Conservation (phyloP, 2,888 invertebrate genomes). For the Dolomedes plantarius region DNA sequence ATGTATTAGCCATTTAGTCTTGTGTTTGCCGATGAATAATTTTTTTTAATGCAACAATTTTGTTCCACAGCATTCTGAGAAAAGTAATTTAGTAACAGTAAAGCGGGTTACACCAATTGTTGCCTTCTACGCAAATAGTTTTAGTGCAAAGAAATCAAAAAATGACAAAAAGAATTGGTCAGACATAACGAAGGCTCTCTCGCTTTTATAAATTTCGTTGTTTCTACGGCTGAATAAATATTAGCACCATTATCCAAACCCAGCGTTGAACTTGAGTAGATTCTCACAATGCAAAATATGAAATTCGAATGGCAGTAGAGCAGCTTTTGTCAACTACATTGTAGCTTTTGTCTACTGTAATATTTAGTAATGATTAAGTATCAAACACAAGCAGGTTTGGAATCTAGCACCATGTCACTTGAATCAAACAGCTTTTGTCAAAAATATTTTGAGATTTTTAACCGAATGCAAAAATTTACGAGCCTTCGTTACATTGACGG, state of each 20-base stretch:
- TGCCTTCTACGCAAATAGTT: no score
- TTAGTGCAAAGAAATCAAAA: no score
- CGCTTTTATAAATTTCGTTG: conserved; percentile 5
- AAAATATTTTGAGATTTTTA: not conserved
- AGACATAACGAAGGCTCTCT: not conserved
- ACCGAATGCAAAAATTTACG: not conserved
- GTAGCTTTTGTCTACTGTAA: no score
- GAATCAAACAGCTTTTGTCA: not conserved
- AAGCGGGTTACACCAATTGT: not conserved
- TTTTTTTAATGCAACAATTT: not conserved
- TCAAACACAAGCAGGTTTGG: not conserved
- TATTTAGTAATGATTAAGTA: not conserved
- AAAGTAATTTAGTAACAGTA: conserved; percentile 1
- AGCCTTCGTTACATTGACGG: not conserved
- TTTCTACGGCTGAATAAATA: not conserved
- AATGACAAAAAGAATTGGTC: not conserved
- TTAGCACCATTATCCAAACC: conserved; percentile 4
- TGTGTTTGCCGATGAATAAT: not conserved
- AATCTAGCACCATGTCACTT: not conserved
- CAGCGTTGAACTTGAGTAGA: not conserved
- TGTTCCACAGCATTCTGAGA: conserved; percentile 10
- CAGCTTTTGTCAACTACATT: not conserved
- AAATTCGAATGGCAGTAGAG: not conserved
- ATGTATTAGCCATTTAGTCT: conserved; percentile 17
- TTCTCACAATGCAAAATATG: not conserved